Conservation (phyloP, 2,888 invertebrate species). For the Dendrolimus pini region DNA sequence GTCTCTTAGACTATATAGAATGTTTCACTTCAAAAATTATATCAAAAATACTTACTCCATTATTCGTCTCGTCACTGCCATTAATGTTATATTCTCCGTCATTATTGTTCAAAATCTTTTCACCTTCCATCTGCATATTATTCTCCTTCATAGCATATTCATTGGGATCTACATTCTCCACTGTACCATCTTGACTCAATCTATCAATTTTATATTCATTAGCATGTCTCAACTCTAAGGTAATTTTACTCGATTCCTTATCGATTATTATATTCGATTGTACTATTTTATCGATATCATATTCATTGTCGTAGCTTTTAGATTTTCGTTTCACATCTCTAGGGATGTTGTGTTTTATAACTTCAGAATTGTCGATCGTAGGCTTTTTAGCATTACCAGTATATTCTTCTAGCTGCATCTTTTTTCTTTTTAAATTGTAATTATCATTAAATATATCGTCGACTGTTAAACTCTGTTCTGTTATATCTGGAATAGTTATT, state of each 20-base stretch:
- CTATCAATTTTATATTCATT: slow-evolving; percentile 21
- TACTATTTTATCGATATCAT: slow-evolving; percentile 38
- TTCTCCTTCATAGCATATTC: slow-evolving; percentile 33
- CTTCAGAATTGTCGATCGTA: slow-evolving; percentile 28
- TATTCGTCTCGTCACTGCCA: slow-evolving; percentile 28
- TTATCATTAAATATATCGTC: slow-evolving; percentile 57
- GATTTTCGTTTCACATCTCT: slow-evolving; percentile 43
- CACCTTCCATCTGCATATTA: slow-evolving; percentile 23
- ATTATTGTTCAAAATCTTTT: slow-evolving; percentile 26
- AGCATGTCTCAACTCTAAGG: slow-evolving; percentile 46
- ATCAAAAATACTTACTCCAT: slow-evolving; percentile 35
- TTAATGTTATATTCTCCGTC: slow-evolving; percentile 29
- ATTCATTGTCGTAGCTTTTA: slow-evolving; percentile 31
- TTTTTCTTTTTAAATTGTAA: slow-evolving; percentile 43
- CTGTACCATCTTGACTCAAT: slow-evolving; percentile 14
- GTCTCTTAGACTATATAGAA: too few relatives aligned
- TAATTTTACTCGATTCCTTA: slow-evolving; percentile 47
- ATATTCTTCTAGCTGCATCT: slow-evolving; percentile 31
- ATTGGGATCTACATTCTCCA: slow-evolving; percentile 19
- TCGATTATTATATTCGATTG: slow-evolving; percentile 54
- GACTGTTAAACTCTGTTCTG: slow-evolving; percentile 41
- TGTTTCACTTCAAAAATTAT: too few relatives aligned
- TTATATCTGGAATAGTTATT: slow-evolving; percentile 47
- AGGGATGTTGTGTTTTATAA: slow-evolving; percentile 29
- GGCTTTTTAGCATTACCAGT: slow-evolving; percentile 17